These are phyloP conservation scores for Phragmatobia fuliginosa DNA, from an alignment of 2,888 invertebrate species.

Conservation along the genomic window DNA sequence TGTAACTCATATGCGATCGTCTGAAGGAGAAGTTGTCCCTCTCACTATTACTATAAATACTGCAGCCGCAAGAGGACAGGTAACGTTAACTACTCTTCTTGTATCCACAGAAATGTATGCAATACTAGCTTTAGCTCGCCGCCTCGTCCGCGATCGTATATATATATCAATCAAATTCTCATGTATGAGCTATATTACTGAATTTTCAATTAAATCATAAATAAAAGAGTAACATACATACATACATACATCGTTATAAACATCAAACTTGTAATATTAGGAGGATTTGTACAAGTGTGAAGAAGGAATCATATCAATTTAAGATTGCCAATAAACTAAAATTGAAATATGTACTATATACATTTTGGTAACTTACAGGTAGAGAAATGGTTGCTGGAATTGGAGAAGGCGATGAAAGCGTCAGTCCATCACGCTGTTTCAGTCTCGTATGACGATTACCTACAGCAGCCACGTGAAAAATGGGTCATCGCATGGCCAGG, in stretches of 20 bases:
- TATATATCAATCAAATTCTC: no score
- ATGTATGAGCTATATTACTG: no score
- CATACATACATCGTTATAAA: no score
- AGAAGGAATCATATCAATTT: no score
- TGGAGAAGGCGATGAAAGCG: conserved; percentile 95
- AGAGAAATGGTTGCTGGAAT: conserved; percentile 97
- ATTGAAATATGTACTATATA: background rate
- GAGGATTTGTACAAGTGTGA: background rate
- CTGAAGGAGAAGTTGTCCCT: conserved; percentile 93
- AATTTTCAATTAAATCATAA: no score
- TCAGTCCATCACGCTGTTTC: conserved; percentile 92
- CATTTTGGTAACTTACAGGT: conserved; percentile 72
- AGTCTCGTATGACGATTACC: conserved; percentile 91
- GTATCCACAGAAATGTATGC: no score
- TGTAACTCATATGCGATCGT: conserved; percentile 95
- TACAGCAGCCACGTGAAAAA: conserved; percentile 86
- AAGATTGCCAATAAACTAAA: no score
- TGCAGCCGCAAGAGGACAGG: conserved; percentile 95
- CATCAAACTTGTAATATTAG: no score
- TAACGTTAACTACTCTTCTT: conserved; percentile 35
- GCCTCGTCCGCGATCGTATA: no score
- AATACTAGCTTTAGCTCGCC: no score
- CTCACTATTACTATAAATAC: conserved; percentile 93
- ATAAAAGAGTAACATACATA: no score
- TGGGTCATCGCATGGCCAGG: conserved; percentile 98